Evolutionary conservation across 2,888 invertebrate species (phyloP), one percentile per base, ranked within the genome.

Genomic region (Teleiodes luculella): DNA sequence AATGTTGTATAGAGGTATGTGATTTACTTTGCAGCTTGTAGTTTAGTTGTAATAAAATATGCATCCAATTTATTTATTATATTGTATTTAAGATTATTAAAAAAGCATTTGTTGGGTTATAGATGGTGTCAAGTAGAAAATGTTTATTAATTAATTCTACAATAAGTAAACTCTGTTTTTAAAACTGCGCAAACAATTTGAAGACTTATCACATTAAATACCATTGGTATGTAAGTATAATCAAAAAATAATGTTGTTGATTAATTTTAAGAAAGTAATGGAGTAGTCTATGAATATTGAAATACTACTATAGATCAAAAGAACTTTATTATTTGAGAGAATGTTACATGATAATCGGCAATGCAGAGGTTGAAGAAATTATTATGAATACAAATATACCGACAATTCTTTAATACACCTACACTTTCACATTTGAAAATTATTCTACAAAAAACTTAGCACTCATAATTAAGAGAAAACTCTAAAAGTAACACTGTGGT

Each of bases 261-360:
- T 52, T 52, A 31, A 43, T 43, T 45, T 30, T 14, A 47, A 37
- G 30, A 52, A 45, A 10, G 31, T 51, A 48, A 52, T 49, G 11
- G 13, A 37, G 37, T 50, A 31, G 41, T 41, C 31, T 31, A 7
- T 37, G 55, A 54, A 53, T 53, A 61, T 57, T 57, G 61, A 58
- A 58, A 61, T 55, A 11, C 59, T 68, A 64, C 66, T 68, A 65
- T 82, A 89, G 90, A 90, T 89, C 89, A 90, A 90, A 90, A 90
- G 88, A 90, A 90, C 87, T 90, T 90, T 90, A 89, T 87, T 41
- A 43, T 43, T 89, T 87, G 85, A 86, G 83, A 88, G 85, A 87
- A 84, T 85, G 80, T 88, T 88, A 87, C 87, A 87, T 85, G 80
- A 85, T 83, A 85, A 86, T 87, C 88, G 87, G 88, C 88, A 88